Evolutionary conservation across 1,140 invertebrate genomes (phyloP), one percentile per base, ranked within the genome.

Genomic region (Euglossa dilemma): DNA sequence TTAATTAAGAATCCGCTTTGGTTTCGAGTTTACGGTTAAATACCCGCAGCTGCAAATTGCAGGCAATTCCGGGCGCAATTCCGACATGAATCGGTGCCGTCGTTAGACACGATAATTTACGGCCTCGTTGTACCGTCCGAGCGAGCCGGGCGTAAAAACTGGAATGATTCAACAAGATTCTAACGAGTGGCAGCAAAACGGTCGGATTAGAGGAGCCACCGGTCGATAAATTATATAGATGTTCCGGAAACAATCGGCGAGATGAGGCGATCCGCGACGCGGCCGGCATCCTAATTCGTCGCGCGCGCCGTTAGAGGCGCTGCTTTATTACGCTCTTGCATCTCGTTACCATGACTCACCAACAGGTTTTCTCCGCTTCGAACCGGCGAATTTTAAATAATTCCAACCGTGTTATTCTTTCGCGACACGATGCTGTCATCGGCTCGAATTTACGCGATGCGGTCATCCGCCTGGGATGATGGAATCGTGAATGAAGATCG

Each of bases 281-380:
- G 9, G 6, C 11, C 2, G 14, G 80, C 52, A 83, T 78, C 70
- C 54, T 83, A 78, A 83, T 83, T 70, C 20, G 20, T 45, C 7
- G 8, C 2, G 4, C 25, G 14, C 20, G 54, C 36, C 36, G 45
- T 59, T 16, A 45, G 45, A 28, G 12, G 28, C 47, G 20, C 25
- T 36, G 23, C 28, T 63, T 70, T 69, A 77, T 83, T 83, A 52
- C 36, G 4, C 74, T 25, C 64, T 61, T 28, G n/a, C 56, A 45
- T 78, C 54, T 61, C n/a, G 61, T 78, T 28, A 47, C 52, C 54
- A 77, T 85, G 73, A 85, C 28, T 85, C 84, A 85, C 73, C 20
- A 83, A 85, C 84, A 83, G 84, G 84, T 85, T n/a, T n/a, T n/a
- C n/a, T 81, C 70, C 23, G 54, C 66, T 64, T 47, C 74, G 70